Percentiles rank a stretch among this genome's conserved stretches.
These are phyloP conservation scores for Oryzias curvinotus DNA, from an alignment of 2,113 vertebrate genomes.

Conservation along the genomic window DNA sequence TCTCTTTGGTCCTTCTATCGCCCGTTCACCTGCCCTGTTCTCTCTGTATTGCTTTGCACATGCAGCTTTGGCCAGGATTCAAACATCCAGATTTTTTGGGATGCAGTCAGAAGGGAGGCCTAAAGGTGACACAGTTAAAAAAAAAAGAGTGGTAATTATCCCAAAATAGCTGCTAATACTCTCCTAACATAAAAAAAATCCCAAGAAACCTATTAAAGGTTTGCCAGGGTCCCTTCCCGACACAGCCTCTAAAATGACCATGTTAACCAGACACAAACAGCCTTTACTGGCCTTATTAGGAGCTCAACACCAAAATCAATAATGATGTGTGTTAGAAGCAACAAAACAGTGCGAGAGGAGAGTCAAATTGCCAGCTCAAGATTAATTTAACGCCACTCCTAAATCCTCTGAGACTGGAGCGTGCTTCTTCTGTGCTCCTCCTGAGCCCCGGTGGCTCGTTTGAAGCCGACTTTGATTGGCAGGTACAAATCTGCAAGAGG, in stretches of 20 bases:
- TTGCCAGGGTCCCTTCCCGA: constrained; percentile 7
- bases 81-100: constrained; percentile 35
- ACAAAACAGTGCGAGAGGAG: constrained; percentile 61
- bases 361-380: constrained; percentile 78
- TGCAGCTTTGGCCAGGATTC: constrained; percentile 30
- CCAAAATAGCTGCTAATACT: background rate
- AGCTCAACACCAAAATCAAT: constrained; percentile 64
- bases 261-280: constrained; percentile 53
- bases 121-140: too few relatives aligned
- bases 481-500: constrained; percentile 80
- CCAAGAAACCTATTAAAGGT: constrained; percentile 13
- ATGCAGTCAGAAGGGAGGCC: background rate
- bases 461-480: constrained; percentile 78
- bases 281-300: constrained; percentile 51
- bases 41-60: constrained; percentile 9
- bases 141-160: too few relatives aligned
- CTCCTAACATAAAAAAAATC: constrained; percentile 12
- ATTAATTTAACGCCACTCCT: constrained; percentile 79
- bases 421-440: constrained; percentile 68
- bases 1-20: constrained; percentile 17
- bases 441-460: constrained; percentile 74
- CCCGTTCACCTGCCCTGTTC: constrained; percentile 3
- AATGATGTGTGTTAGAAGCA: constrained; percentile 64
- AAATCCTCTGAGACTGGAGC: constrained; percentile 75
- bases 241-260: constrained; percentile 27